Evolutionary conservation across 2,888 invertebrate genomes (phyloP).

Genomic region (Zaprionus obscuricornis): DNA sequence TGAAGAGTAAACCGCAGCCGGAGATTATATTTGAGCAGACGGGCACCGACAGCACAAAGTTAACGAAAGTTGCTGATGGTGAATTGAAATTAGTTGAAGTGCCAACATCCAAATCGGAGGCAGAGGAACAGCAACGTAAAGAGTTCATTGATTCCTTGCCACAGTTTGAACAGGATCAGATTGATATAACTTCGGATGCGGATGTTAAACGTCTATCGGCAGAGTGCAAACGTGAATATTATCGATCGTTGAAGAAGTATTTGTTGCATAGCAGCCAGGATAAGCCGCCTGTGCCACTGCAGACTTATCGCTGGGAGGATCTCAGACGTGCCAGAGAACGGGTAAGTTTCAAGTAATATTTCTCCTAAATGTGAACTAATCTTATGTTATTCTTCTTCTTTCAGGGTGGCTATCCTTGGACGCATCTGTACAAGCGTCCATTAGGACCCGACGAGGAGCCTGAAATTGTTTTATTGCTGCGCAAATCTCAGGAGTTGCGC

Average conservation of each 20-base stretch:
- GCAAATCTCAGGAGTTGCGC: slow-evolving; percentile 82
- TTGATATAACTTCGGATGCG: slow-evolving; percentile 52
- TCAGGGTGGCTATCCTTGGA: slow-evolving; percentile 91
- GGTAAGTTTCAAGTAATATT: slow-evolving; percentile 58
- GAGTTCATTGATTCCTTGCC: slow-evolving; percentile 81
- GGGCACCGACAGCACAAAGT: slow-evolving; percentile 8
- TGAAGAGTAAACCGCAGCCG: slow-evolving; percentile 68
- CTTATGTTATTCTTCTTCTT: not conserved
- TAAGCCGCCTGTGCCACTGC: slow-evolving; percentile 88
- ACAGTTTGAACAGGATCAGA: slow-evolving; percentile 63
- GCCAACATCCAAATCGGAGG: slow-evolving; percentile 77
- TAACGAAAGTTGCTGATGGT: slow-evolving; percentile 23
- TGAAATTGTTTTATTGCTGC: slow-evolving; percentile 81
- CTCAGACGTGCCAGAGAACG: slow-evolving; percentile 87
- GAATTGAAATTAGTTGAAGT: slow-evolving; percentile 71
- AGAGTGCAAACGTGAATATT: slow-evolving; percentile 82
- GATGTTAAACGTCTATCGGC: slow-evolving; percentile 78
- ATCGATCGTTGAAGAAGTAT: slow-evolving; percentile 82
- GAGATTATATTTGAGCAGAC: slow-evolving; percentile 51
- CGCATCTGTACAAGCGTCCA: slow-evolving; percentile 88
- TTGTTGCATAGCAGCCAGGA: slow-evolving; percentile 74
- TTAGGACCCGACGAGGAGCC: slow-evolving; percentile 84
- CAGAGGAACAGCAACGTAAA: slow-evolving; percentile 80
- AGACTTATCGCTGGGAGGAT: slow-evolving; percentile 93
- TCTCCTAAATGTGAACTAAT: not conserved